Percentiles rank a stretch among this genome's conserved stretches.
These are phyloP conservation scores for Cheilosia vulpina DNA, from an alignment of 2,888 invertebrate genomes.

Conservation along the genomic window DNA sequence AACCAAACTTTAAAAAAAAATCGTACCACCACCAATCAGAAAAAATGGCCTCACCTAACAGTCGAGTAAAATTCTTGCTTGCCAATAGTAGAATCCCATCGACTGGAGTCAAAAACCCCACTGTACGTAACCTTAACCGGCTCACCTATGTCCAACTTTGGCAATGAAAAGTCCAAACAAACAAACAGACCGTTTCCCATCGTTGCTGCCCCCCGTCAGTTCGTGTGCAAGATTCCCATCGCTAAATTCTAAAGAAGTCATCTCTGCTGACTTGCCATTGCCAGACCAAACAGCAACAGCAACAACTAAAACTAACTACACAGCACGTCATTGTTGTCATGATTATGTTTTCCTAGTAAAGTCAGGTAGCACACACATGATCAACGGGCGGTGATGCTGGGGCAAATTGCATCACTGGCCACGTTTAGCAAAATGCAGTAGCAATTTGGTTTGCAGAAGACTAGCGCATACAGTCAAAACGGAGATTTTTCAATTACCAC, in stretches of 20 bases:
- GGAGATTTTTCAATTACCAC: constrained; percentile 68
- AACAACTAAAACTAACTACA: constrained; percentile 10
- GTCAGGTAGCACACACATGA: constrained; percentile 62
- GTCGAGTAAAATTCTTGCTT: too few species aligned
- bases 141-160: neutral
- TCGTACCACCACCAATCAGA: too few species aligned
- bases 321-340: constrained; percentile 62
- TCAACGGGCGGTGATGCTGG: constrained; percentile 36
- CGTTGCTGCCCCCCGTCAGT: constrained; percentile 13
- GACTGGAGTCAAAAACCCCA: neutral
- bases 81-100: too few species aligned
- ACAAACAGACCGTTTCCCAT: constrained; percentile 3
- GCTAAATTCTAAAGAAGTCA: constrained; percentile 61
- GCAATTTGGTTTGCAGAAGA: constrained; percentile 29
- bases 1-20: too few species aligned
- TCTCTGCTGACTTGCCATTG: constrained; percentile 38
- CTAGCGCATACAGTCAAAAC: constrained; percentile 22
- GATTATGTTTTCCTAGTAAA: constrained; percentile 66
- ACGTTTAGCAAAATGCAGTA: constrained; percentile 61
- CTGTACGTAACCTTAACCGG: constrained; percentile 9
- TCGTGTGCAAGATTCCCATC: constrained; percentile 62
- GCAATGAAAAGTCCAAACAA: neutral
- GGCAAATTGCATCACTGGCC: constrained; percentile 63
- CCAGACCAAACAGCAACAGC: neutral
- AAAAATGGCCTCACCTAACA: too few species aligned